Conservation (phyloP, 2,888 invertebrate genomes). For the Chromoteleia sp. region DNA sequence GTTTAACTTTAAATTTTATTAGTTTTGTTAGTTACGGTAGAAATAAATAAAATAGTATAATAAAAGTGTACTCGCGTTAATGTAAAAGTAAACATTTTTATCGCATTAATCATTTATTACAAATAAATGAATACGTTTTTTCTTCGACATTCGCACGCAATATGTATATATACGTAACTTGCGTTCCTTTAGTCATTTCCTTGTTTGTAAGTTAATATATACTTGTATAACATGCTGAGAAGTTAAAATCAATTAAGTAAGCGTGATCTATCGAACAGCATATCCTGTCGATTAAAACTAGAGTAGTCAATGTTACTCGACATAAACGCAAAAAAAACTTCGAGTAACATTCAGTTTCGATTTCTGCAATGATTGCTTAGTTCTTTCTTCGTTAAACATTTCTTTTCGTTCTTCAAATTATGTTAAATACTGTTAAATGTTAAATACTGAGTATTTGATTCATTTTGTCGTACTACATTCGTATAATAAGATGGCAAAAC, state of each 20-base stretch:
- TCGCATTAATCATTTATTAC: no score
- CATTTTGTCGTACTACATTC: no score
- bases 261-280: slow-evolving; percentile 9
- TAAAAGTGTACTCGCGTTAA: no score
- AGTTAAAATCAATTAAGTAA: slow-evolving; percentile 17
- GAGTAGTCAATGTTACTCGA: neutral
- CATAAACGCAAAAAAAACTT: neutral
- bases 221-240: slow-evolving; percentile 14
- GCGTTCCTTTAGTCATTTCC: slow-evolving; percentile 2
- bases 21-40: no score
- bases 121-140: neutral
- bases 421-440: no score
- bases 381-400: no score
- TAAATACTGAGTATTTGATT: no score
- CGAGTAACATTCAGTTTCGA: neutral
- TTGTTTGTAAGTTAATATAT: slow-evolving; percentile 18
- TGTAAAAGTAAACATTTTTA: neutral
- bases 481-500: no score
- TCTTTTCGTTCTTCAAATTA: no score
- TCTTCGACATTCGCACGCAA: neutral
- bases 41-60: no score
- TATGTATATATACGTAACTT: slow-evolving; percentile 1
- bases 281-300: neutral
- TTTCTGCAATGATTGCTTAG: neutral
- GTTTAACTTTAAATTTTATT: no score